Evolutionary conservation across 2,797 vertebrate genomes (phyloP).

Genomic region (Pipistrellus nathusii): DNA sequence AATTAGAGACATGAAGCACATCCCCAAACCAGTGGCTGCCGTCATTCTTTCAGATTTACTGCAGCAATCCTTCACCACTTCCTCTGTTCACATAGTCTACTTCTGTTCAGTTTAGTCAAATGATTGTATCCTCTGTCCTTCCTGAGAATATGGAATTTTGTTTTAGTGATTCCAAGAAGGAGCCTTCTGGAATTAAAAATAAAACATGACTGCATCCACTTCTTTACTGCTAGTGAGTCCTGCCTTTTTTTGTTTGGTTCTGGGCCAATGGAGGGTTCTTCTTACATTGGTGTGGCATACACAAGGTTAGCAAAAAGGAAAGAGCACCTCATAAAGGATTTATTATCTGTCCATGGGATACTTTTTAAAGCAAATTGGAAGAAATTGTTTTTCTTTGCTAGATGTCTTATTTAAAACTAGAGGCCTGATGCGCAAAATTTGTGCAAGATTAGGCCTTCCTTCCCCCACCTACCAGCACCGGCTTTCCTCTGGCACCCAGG

Average conservation of each 20-base stretch:
- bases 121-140: neutral
- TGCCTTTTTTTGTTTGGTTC: neutral
- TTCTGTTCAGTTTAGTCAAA: neutral
- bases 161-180: neutral
- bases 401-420: slow-evolving; percentile 3
- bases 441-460: too few species aligned
- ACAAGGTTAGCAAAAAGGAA: neutral
- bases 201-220: slow-evolving; percentile 5
- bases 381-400: slow-evolving; percentile 43
- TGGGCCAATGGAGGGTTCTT: neutral
- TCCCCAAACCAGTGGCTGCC: neutral
- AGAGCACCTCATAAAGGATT: neutral
- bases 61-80: neutral
- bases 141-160: slow-evolving; percentile 5
- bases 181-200: neutral
- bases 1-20: neutral
- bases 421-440: too few species aligned
- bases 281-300: rapidly evolving
- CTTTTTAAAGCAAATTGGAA: neutral
- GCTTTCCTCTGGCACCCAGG: too few species aligned
- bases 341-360: neutral
- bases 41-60: neutral
- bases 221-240: neutral
- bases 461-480: too few species aligned
- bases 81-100: neutral